Evolutionary conservation across 2,888 invertebrate genomes (phyloP).

Genomic region (Drosophila mulleri): DNA sequence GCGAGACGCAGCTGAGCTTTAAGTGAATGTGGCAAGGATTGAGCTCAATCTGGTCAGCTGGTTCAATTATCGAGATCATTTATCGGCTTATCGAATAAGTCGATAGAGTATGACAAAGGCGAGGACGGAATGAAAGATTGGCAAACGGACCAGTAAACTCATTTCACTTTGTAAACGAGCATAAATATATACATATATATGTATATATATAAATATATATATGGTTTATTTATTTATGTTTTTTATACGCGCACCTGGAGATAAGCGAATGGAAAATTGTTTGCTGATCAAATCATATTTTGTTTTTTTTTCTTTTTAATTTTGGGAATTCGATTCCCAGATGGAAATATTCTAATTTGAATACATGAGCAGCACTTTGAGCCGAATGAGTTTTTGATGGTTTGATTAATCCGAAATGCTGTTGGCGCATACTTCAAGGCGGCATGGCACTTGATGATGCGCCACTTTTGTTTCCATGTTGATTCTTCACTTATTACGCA

Average conservation of each 20-base stretch:
- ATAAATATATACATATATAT: background rate
- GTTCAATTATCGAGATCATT: no score
- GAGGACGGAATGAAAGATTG: background rate
- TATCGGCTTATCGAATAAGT: no score
- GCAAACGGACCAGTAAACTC: background rate
- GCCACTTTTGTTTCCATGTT: constrained; percentile 2
- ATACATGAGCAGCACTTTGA: background rate
- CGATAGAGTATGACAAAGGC: no score
- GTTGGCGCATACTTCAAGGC: background rate
- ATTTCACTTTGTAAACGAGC: background rate
- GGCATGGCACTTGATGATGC: background rate
- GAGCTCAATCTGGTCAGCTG: no score
- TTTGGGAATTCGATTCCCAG: background rate
- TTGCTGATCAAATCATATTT: background rate
- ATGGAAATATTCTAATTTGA: background rate
- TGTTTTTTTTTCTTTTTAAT: no score
- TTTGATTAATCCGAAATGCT: background rate
- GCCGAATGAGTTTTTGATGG: background rate
- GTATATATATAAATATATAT: no score
- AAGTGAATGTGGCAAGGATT: no score
- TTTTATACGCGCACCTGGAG: background rate
- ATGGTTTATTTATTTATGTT: no score
- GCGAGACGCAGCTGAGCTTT: background rate
- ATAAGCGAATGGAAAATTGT: background rate
- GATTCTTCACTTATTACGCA: constrained; percentile 45